Conservation (phyloP, 92 coral and sea anemone species). For the Porites cylindrica region DNA sequence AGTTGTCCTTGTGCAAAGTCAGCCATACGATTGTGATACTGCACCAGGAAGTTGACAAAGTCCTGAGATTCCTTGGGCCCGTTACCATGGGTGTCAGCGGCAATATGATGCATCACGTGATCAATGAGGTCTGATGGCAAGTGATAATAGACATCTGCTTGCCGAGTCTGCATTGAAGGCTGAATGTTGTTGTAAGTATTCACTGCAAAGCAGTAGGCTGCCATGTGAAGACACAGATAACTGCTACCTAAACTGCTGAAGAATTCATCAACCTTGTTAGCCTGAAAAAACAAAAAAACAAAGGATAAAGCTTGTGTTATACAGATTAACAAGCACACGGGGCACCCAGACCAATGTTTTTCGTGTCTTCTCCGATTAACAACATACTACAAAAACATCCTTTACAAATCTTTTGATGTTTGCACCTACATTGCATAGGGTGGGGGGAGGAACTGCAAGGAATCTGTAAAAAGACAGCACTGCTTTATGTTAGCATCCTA, state of each 20-base stretch:
- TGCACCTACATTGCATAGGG: no score
- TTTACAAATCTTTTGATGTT: no score
- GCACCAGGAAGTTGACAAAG: slow-evolving; percentile 61
- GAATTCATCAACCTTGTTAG: slow-evolving; percentile 78
- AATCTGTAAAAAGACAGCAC: no score
- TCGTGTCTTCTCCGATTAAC: no score
- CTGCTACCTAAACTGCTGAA: slow-evolving; percentile 73
- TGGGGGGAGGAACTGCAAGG: no score
- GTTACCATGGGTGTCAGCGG: slow-evolving; percentile 53
- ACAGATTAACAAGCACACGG: no score
- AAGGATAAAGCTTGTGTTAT: not conserved
- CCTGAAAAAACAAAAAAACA: slow-evolving; percentile 48
- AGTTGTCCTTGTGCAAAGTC: slow-evolving; percentile 96
- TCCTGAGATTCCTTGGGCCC: slow-evolving; percentile 73
- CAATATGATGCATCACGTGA: slow-evolving; percentile 78
- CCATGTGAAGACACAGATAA: slow-evolving; percentile 89
- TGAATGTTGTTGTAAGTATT: slow-evolving; percentile 73
- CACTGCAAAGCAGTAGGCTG: slow-evolving; percentile 90
- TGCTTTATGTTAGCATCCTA: no score
- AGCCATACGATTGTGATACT: slow-evolving; percentile 90
- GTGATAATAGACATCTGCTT: slow-evolving; percentile 79
- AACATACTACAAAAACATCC: no score
- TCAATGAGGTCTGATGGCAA: slow-evolving; percentile 83
- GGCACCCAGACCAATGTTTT: no score
- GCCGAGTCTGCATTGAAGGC: slow-evolving; percentile 59